Conservation (phyloP, 1,140 invertebrate species). For the Pseudomyrmex dendroicus region DNA sequence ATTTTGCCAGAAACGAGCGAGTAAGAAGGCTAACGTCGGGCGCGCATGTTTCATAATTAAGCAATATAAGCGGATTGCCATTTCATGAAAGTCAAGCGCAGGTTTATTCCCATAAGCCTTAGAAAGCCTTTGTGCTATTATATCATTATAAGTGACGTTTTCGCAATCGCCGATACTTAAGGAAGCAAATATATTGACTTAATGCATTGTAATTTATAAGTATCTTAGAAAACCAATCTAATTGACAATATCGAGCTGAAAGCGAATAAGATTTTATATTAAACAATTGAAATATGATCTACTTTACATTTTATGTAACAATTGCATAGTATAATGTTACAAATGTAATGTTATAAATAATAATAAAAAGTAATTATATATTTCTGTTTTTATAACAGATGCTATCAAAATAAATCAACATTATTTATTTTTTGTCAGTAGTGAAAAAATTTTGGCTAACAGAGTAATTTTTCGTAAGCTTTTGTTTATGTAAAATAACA, state of each 20-base stretch:
- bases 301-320: too few species aligned
- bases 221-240: too few species aligned
- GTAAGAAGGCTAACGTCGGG: conserved; percentile 30
- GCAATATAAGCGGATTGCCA: conserved; percentile 44
- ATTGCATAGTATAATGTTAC: too few species aligned
- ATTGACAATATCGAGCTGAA: too few species aligned
- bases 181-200: conserved; percentile 25
- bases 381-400: neutral
- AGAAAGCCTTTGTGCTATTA: neutral
- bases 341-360: too few species aligned
- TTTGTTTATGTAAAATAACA: conserved; percentile 20
- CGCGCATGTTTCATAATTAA: conserved; percentile 51
- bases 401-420: conserved; percentile 2
- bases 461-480: neutral
- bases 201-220: neutral
- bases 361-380: conserved; percentile 13
- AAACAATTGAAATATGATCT: too few species aligned
- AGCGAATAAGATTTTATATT: too few species aligned
- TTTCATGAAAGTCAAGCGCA: conserved; percentile 13
- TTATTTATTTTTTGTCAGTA: conserved; percentile 20
- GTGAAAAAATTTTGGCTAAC: neutral
- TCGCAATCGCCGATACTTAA: conserved; percentile 9
- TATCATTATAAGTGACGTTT: conserved; percentile 50
- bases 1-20: conserved; percentile 21
- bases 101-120: neutral